Conservation (phyloP, 1,140 invertebrate genomes). For the Heliothis virescens region DNA sequence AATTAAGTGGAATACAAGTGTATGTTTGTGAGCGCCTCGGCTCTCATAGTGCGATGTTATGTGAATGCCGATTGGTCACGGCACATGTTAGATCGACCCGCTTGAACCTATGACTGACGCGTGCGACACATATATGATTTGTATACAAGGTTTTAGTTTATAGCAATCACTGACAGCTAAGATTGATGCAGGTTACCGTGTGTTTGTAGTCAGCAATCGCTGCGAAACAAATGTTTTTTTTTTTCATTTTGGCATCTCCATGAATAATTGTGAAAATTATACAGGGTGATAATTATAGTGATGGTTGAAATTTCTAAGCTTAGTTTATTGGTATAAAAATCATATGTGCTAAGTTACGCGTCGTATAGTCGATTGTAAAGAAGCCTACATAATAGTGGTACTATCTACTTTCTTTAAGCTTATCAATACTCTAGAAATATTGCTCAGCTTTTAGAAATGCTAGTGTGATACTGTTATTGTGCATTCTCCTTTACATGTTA, state of each 20-base stretch:
- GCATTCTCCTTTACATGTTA: not conserved
- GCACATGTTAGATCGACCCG: slow-evolving; percentile 5
- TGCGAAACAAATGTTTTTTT: no score
- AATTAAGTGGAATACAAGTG: slow-evolving; percentile 8
- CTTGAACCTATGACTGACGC: slow-evolving; percentile 5
- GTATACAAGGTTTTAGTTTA: no score
- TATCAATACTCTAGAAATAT: not conserved
- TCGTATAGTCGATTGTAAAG: slow-evolving; percentile 1
- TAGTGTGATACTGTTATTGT: not conserved
- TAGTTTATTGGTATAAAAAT: not conserved
- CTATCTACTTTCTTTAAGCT: not conserved
- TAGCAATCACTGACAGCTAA: no score
- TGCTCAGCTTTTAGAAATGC: not conserved
- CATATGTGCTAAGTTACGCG: not conserved
- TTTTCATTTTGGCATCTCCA: no score
- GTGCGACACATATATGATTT: slow-evolving; percentile 1
- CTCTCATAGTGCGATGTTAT: slow-evolving; percentile 24
- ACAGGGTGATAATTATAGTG: not conserved
- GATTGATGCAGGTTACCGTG: no score
- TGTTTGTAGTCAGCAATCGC: no score
- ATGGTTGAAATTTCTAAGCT: no score
- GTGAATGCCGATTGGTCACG: not conserved
- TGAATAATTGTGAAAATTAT: not conserved
- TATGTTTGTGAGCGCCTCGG: slow-evolving; percentile 6
- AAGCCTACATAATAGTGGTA: slow-evolving; percentile 9